A percentile compares a stretch with the other conserved stretches of the same genome.
Conservation (phyloP, 2,797 vertebrate species). For the Molothrus aeneus region DNA sequence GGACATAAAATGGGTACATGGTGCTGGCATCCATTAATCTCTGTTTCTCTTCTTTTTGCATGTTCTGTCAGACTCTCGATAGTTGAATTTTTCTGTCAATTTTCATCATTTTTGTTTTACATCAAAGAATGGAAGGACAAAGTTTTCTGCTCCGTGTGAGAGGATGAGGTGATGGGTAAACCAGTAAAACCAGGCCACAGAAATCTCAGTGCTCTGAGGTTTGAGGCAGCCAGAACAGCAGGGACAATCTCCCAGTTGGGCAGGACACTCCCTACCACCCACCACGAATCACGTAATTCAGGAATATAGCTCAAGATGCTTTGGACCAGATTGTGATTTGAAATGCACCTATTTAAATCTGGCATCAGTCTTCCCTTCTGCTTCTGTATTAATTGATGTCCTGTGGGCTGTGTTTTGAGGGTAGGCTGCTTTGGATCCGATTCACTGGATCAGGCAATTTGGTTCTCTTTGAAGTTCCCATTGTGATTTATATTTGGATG, state of each 20-base stretch:
- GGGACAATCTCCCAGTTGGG: not conserved
- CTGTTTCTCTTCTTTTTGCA: not conserved
- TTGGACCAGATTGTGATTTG: not conserved
- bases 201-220: not conserved
- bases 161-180: not conserved
- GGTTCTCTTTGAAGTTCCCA: conserved; percentile 52
- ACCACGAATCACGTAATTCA: not conserved
- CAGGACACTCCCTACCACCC: not conserved
- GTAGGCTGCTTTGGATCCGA: conserved; percentile 49
- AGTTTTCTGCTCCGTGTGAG: not conserved
- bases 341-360: conserved; percentile 50
- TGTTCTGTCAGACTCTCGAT: not conserved
- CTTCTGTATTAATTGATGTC: conserved; percentile 46
- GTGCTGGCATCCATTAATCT: not conserved
- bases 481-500: conserved; percentile 62
- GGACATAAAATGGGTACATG: not conserved
- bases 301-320: conserved; percentile 11
- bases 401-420: conserved; percentile 32
- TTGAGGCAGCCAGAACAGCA: not conserved
- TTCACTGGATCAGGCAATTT: conserved; percentile 48
- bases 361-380: conserved; percentile 37
- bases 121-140: not conserved
- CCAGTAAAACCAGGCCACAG: not conserved
- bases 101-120: conserved; percentile 25
- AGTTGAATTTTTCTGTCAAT: conserved; percentile 7